Percentiles rank a stretch among this genome's conserved stretches.
These are phyloP conservation scores for Amblyornis subalaris DNA, from an alignment of 2,113 vertebrate species.

Conservation along the genomic window DNA sequence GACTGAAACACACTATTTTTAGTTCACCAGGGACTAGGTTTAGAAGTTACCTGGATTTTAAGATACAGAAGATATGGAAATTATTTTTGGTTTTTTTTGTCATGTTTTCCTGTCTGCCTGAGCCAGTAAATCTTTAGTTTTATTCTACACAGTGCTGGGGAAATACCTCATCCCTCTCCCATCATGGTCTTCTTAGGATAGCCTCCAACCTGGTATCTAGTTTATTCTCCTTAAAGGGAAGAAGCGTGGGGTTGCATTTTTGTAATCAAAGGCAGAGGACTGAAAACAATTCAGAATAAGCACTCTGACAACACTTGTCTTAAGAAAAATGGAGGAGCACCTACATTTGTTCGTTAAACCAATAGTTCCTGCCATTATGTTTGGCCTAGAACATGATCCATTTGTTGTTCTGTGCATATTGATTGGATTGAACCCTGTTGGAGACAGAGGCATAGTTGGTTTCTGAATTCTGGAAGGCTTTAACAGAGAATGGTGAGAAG, in stretches of 20 bases:
- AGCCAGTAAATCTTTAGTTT: background rate
- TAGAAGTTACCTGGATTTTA: background rate
- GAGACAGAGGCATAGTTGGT: background rate
- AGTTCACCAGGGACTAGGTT: background rate
- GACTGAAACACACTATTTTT: background rate
- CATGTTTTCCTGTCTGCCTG: background rate
- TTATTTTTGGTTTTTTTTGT: background rate
- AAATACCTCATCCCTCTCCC: background rate
- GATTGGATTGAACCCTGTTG: background rate
- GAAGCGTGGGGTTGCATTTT: background rate
- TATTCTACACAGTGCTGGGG: background rate
- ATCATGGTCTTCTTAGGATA: background rate
- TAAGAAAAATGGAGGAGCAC: background rate
- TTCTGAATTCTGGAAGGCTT: background rate
- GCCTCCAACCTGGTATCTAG: background rate
- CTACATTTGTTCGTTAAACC: background rate
- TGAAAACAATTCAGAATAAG: background rate
- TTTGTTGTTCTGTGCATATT: background rate
- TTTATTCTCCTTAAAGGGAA: background rate
- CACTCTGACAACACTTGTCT: background rate
- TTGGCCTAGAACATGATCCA: background rate
- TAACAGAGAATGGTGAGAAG: background rate
- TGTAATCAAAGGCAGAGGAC: background rate
- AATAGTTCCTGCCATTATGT: background rate
- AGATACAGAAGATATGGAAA: background rate